Base-by-base conservation (phyloP, 2,888 invertebrate species). In the Megastigmus dorsalis region DNA sequence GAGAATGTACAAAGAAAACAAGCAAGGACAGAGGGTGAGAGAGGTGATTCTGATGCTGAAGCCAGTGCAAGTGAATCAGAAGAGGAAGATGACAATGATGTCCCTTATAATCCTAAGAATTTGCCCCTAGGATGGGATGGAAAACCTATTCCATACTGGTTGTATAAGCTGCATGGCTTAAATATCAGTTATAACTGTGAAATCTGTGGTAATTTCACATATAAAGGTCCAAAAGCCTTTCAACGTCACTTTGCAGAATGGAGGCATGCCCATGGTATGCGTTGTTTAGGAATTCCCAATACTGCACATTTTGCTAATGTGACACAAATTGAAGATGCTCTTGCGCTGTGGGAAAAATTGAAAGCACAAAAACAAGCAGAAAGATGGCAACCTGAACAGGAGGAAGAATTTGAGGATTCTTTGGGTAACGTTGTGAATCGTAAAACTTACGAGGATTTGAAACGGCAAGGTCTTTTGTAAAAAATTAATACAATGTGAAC, bases 241-340 rank as follows among this genome's bases (percentile, higher is more conserved):
- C 99, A 99, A 88, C 91, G 98, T 57, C 99, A 99, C 89, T 99
- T 99, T 90, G 98, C 99, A 0, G 95, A 95, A 86, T 95, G 95
- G 95, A 89, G 95, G 26, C 95, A 95, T 83, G 95, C 95, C 10
- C 95, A 95, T 87, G 99, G 99, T 38, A 99, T 99, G 99, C 91
- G 98, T 23, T 99, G 99, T 86, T 91, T 99, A 15, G 99, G 99
- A 5, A 99, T 99, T 81, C 99, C 99, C 0, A 99, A 99, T 88
- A 99, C 99, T 0, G 99, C 99, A 0, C 99, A 99, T 90, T 99
- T 99, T 89, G 99, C 99, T 0, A 99, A 99, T 88, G 99, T 99
- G 41, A 99, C 99, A 0, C 97, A 97, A 86, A 99, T 99, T 82
- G 98, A 98, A 88, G 99, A 99, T 88, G 99, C 99, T 0, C 91